Conservation (phyloP, 2,113 vertebrate genomes). For the Peucedramus taeniatus region DNA sequence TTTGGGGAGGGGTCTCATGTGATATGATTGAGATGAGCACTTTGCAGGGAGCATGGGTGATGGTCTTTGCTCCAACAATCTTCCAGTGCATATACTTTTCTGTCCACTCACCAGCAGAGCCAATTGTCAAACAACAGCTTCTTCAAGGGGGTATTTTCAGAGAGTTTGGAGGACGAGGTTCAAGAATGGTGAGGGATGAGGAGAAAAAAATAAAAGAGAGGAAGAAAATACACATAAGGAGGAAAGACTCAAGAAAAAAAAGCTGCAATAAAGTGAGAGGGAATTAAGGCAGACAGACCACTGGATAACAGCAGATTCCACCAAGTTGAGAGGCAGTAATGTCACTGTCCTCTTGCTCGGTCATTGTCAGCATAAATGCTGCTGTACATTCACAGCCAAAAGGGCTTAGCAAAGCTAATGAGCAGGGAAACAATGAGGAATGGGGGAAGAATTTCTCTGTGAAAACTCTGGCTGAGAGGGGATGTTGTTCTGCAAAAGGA, state of each 20-base stretch:
- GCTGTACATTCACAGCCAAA: background rate
- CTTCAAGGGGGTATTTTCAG: background rate
- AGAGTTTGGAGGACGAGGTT: background rate
- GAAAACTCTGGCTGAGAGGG: constrained; percentile 36
- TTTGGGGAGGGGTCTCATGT: background rate
- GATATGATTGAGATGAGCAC: background rate
- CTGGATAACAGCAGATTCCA: background rate
- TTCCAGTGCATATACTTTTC: background rate
- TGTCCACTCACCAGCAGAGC: background rate
- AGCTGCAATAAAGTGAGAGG: background rate
- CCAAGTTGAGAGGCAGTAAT: background rate
- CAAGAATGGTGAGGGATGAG: background rate
- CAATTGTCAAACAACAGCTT: background rate
- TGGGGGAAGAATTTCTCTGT: background rate
- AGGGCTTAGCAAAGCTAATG: constrained; percentile 51
- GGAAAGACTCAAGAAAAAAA: background rate
- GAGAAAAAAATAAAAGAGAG: background rate
- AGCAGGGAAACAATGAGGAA: constrained; percentile 11
- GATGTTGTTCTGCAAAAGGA: constrained; percentile 3
- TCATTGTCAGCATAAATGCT: constrained; percentile 10
- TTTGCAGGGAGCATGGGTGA: background rate
- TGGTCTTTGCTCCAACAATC: background rate
- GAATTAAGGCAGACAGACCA: background rate
- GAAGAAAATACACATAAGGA: background rate
- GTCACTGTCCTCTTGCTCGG: background rate